Base-by-base conservation (phyloP, 2,888 invertebrate genomes). In the Drosophila ezoana region DNA sequence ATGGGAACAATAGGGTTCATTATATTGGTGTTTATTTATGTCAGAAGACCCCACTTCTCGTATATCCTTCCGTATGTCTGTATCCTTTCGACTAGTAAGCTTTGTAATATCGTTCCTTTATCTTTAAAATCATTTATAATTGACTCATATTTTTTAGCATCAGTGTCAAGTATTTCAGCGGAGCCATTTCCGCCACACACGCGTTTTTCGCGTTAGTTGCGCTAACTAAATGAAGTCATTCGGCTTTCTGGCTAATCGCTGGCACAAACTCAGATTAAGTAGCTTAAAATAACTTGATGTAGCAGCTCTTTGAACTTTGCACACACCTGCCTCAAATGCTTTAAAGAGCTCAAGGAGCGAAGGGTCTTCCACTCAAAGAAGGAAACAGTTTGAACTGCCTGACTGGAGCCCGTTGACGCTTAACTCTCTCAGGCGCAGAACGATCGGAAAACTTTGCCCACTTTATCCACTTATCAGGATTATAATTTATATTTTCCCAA, bases 401-500 rank as follows among this genome's bases (percentile, higher is more conserved):
- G 41, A 14, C 10, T 43, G n/a, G 1, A 11, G 20, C 13, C 40
- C n/a, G 23, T 20, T 28, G 14, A 28, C 28, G 20, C 28, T 18
- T 33, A 32, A 18, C 11, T 28, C 18, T 45, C 51, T 18, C 40
- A 33, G 40, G 49, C 41, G 35, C 40, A 38, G 41, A 23, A 32
- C 11, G 57, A 65, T 60, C 47, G 13, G 37, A 52, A 52, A 79
- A 81, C 63, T 79, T 75, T 69, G 38, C 38, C 45, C 51, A 48
- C 52, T 68, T 66, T 23, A 18, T 44, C 51, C 54, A 52, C 60
- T 63, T 59, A 68, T 59, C 58, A 37, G 59, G 63, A 75, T 64
- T 57, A 69, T 78, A 79, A 79, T 75, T 75, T 62, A 75, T 72
- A 43, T 70, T 47, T 66, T 47, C 35, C 18, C n/a, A 11, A 8